Base-by-base conservation (phyloP, 2,888 invertebrate genomes). In the Drosophila parthenogenetica region DNA sequence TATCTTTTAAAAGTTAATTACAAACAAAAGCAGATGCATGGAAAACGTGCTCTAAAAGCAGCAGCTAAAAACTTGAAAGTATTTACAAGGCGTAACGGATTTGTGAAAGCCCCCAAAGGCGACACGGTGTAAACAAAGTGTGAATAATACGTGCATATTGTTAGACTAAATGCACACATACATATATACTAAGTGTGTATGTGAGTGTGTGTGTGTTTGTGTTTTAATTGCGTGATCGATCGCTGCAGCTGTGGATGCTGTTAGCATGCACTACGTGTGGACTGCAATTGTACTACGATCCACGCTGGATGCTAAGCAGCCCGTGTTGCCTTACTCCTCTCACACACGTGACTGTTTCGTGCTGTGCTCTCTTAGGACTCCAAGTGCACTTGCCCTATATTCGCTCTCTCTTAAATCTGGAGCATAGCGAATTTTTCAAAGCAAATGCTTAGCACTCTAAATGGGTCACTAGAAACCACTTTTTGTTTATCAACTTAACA, bases 51-150 rank as follows among this genome's bases (percentile, higher is more conserved):
- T 49, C 22, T 39, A 62, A 59, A 49, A 60, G 39, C 54, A 54
- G 62, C 29, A 29, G 51, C 14, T 19, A 54, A 45, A 48, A 50
- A 45, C 45, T 48, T 58, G 55, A 60, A 59, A 39, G 62, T 45
- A 57, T 17, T 60, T 63, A 68, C 45, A 43, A 73, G 64, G 49
- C 74, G 74, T 73, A 59, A 75, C 77, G 77, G 68, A 66, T 32
- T 64, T 75, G 75, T 75, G 73, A 75, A 75, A 77, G 73, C 64
- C 48, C 46, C 45, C 11, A 14, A 22, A 32, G 17, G 61, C 59
- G 63, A 76, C 48, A 58, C 66, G 58, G 37, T 60, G 57, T 64
- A 73, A 73, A 77, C 77, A 75, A 77, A 73, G 68, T 77, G 73
- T 61, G 40, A 50, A 58, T 57, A 73, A 57, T 65, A 57, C 13